Base-by-base conservation (phyloP, 2,888 invertebrate genomes). In the Agrotis ipsilon region DNA sequence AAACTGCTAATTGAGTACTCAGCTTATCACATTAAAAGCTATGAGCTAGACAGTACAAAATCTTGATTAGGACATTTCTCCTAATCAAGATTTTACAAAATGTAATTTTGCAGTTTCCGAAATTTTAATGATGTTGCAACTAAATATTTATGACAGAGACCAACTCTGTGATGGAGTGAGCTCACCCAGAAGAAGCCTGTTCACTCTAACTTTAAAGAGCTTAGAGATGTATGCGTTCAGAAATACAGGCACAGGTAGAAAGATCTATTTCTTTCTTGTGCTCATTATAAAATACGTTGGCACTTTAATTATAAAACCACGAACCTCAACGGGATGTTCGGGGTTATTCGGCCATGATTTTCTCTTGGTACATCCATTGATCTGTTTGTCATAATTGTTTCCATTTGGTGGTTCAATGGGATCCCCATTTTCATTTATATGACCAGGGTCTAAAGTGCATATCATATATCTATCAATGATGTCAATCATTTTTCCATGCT, bases 381-480 rank as follows among this genome's bases (percentile, higher is more conserved):
- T 0, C 4, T 1, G 2, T 0, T 1, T 13, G 9, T 6, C 9
- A 16, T 39, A 9, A 32, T 32, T 9, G 32, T 6, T 0, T 27
- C 2, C 58, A 7, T 0, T 2, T 11, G 14, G 1, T 48, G 7
- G 1, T 16, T 5, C 19, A 14, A 16, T 13, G 48, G 2, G 27
- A 0, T 61, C 49, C 2, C 75, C 82, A 43, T 3, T 18, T 0
- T 81, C 84, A 64, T 90, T 62, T 2, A 90, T 64, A 7, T 75
- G 74, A 0, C 90, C 88, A 1, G 46, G 19, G 0, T 59, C 76
- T 9, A 77, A 57, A 0, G 90, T 81, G 59, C 91, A 92, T 46
- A 92, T 85, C 92, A 91, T 92, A 52, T 89, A 88, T 5, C 73
- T 82, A 0, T 88, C 87, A 55, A 92, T 91, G 0, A 84, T 68